These are phyloP conservation scores for Holacanthus passer DNA, from an alignment of 2,113 vertebrate species.

Conservation along the genomic window DNA sequence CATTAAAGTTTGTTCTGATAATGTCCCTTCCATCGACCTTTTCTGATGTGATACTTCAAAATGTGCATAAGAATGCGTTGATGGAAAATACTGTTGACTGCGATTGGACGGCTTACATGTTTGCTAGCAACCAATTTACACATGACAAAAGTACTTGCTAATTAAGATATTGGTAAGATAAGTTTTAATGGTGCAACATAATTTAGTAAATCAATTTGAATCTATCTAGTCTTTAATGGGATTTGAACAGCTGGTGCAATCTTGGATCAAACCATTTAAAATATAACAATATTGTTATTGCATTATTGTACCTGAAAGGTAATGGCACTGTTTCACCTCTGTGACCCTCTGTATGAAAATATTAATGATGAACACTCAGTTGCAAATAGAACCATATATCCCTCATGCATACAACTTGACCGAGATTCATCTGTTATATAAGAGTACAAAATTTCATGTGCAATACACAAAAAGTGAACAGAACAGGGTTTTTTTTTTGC, in stretches of 20 bases:
- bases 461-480: conserved; percentile 34
- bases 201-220: neutral
- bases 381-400: conserved; percentile 12
- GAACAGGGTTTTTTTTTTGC: conserved; percentile 3
- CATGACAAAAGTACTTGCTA: neutral
- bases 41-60: no score
- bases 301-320: conserved; percentile 10
- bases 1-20: no score
- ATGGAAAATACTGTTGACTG: no score
- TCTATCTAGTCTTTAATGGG: neutral
- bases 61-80: no score
- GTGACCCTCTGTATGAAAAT: conserved; percentile 15
- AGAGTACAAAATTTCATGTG: conserved; percentile 39
- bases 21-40: no score
- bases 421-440: neutral
- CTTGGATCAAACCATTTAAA: neutral
- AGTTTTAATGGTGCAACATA: conserved; percentile 1
- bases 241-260: conserved; percentile 32
- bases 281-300: conserved; percentile 8
- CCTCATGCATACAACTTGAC: conserved; percentile 7
- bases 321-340: conserved; percentile 36
- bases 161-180: no score
- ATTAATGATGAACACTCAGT: conserved; percentile 9
- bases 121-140: neutral
- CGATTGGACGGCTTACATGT: no score